Conservation (phyloP, 2,797 vertebrate genomes). For the Serranus cabrilla region DNA sequence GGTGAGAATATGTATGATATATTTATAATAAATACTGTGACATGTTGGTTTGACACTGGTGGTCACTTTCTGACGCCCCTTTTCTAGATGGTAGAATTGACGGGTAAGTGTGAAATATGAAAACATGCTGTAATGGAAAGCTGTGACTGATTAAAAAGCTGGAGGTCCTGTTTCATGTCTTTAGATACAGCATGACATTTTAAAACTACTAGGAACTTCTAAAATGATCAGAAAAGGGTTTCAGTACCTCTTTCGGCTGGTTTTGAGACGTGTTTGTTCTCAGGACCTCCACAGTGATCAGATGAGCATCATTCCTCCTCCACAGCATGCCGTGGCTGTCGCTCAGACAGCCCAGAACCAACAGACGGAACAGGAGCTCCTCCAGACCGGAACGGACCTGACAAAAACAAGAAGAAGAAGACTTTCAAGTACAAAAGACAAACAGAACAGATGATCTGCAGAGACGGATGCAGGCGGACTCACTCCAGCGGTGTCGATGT, state of each 20-base stretch:
- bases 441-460: background rate
- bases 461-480: constrained; percentile 26
- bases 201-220: background rate
- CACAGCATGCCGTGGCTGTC: constrained; percentile 83
- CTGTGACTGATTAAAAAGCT: background rate
- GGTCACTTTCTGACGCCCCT: too few relatives aligned
- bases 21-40: too few relatives aligned
- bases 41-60: too few relatives aligned
- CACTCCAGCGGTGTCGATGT: constrained; percentile 85
- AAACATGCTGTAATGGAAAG: background rate
- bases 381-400: constrained; percentile 85
- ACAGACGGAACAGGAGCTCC: constrained; percentile 84
- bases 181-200: background rate
- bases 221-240: background rate
- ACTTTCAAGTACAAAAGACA: background rate
- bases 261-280: constrained; percentile 47
- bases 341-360: constrained; percentile 83
- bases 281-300: constrained; percentile 83
- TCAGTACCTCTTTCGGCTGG: constrained; percentile 75
- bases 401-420: constrained; percentile 13
- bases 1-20: too few relatives aligned
- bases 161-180: background rate
- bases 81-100: background rate
- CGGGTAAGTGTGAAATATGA: background rate
- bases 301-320: constrained; percentile 82